Evolutionary conservation across 2,797 vertebrate genomes (phyloP), one percentile per base, ranked within the genome.

Genomic region (Phataginus tetradactyla): DNA sequence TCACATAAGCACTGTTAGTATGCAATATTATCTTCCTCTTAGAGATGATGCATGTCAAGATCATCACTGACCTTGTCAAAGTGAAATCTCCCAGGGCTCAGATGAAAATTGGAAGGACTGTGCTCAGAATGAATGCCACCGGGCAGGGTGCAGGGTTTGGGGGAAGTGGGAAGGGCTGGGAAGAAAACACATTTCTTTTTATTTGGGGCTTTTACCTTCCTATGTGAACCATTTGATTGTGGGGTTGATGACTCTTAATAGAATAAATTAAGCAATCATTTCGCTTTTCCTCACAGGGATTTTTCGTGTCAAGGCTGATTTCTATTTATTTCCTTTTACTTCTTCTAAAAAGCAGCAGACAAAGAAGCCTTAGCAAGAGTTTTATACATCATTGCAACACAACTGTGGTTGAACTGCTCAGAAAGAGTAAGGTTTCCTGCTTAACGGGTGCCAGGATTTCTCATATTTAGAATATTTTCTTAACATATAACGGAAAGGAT

Each of bases 361-460:
- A 15, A 72, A 85, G 81, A 92, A 32, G 78, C 0, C 77, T 71
- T 51, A 8, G 34, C 32, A 20, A 25, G 20, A 45, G 25, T 51
- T 69, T 71, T 57, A 37, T 25, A 63, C 45, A 5, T 42, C 59
- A 11, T 64, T 1, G 6, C 64, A n/a, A 42, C 71, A 87, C 20
- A 88, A n/a, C 34, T 92, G 92, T 71, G 86, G 81, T 51, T 81
- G 69, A 95, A 53, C 71, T 27, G 77, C 63, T 95, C 89, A 88
- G 78, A 80, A 96, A 92, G 85, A 59, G 17, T 45, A 39, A n/a
- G 25, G 45, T 92, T 90, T 94, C 94, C 91, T 90, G 49, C 37
- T 20, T 63, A 85, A 84, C 72, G 15, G 89, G 72, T 88, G 39
- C 32, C 37, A 81, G 53, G 53, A 72, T 79, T 83, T 81, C 77